phyloP scores from a whole-genome alignment of 1,140 invertebrate genomes.

The Brachionus calyciflorus region DNA sequence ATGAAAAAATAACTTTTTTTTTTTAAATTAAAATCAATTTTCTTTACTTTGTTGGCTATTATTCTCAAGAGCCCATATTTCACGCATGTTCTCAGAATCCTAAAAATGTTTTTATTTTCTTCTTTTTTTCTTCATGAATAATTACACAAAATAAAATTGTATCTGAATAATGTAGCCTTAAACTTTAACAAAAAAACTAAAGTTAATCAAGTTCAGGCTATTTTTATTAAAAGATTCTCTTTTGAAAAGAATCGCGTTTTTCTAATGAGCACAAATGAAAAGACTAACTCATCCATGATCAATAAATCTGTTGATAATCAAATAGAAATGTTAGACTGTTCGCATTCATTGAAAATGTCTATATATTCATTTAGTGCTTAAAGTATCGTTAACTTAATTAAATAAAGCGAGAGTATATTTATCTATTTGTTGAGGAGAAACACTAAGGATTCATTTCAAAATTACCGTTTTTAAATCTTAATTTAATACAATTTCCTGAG shows the following conservation, averaged over 20 bases:
- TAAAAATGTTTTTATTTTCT: too few relatives aligned
- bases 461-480: conserved; percentile 38
- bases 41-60: too few relatives aligned
- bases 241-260: conserved; percentile 18
- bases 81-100: too few relatives aligned
- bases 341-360: conserved; percentile 3
- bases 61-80: too few relatives aligned
- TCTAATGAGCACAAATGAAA: background rate
- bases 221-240: background rate
- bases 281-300: conserved; percentile 12
- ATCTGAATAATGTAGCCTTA: too few relatives aligned
- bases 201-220: too few relatives aligned
- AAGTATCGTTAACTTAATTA: conserved; percentile 13
- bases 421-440: conserved; percentile 6
- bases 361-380: background rate
- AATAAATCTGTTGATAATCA: conserved; percentile 12
- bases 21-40: too few relatives aligned
- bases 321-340: conserved; percentile 12
- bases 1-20: too few relatives aligned
- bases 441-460: background rate
- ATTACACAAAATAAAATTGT: too few relatives aligned
- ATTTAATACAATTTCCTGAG: conserved; percentile 41
- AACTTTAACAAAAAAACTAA: too few relatives aligned
- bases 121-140: too few relatives aligned
- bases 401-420: conserved; percentile 5